Evolutionary conservation across 2,113 vertebrate species (phyloP).

Genomic region (Epinephelus lanceolatus): DNA sequence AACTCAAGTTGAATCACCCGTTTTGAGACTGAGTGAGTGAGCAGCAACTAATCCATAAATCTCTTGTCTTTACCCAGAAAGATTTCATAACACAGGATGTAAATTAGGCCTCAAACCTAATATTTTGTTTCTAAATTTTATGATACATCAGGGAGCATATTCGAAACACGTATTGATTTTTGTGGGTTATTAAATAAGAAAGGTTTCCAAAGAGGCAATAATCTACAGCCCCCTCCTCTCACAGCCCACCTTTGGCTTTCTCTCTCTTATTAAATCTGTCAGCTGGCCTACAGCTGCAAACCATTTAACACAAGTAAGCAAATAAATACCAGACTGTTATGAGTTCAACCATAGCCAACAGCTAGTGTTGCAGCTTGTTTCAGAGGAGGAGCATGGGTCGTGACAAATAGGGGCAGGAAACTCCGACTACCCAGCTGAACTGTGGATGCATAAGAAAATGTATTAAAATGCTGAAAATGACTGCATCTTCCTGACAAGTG

Average conservation of each 20-base stretch:
- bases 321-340: constrained; percentile 63
- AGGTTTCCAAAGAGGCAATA: constrained; percentile 34
- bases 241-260: constrained; percentile 29
- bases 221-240: neutral
- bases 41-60: neutral
- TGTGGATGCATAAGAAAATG: neutral
- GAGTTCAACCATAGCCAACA: constrained; percentile 48
- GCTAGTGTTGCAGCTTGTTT: constrained; percentile 38
- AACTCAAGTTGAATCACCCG: neutral
- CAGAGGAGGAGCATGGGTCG: constrained; percentile 12
- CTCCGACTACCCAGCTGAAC: constrained; percentile 11
- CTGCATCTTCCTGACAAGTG: neutral
- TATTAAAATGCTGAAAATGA: neutral
- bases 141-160: neutral
- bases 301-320: constrained; percentile 66
- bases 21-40: neutral
- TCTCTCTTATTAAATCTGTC: constrained; percentile 48
- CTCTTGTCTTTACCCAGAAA: neutral
- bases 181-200: constrained; percentile 48
- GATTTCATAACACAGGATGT: neutral
- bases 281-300: constrained; percentile 49
- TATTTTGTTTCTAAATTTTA: constrained; percentile 2
- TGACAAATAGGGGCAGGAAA: constrained; percentile 40
- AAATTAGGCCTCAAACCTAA: neutral
- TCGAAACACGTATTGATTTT: constrained; percentile 48